phyloP scores from a whole-genome alignment of 1,140 invertebrate genomes.

The Papilio xuthus region DNA sequence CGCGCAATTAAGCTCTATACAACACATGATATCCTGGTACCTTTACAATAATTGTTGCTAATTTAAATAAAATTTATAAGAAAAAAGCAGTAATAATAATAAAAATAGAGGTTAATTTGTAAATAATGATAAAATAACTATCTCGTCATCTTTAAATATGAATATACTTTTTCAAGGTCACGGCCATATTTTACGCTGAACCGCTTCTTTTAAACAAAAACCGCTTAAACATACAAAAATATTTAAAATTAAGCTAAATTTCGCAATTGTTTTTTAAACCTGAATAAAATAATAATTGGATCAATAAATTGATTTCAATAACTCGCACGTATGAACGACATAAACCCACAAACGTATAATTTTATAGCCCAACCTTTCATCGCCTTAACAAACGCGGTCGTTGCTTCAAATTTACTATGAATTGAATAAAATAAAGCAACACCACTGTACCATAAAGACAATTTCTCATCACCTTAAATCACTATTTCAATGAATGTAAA shows the following conservation, averaged over 20 bases:
- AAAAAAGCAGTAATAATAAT: no score
- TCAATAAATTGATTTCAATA: not conserved
- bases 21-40: conserved; percentile 50
- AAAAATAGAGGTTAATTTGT: no score
- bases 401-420: conserved; percentile 11
- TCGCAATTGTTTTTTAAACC: no score
- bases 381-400: not conserved
- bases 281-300: not conserved
- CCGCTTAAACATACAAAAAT: no score
- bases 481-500: conserved; percentile 53
- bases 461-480: conserved; percentile 41
- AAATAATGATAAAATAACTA: no score
- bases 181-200: no score
- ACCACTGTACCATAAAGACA: conserved; percentile 10
- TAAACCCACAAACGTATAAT: conserved; percentile 4
- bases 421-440: conserved; percentile 9
- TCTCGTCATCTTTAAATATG: no score
- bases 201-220: no score
- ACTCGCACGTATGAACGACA: not conserved
- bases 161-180: no score
- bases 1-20: conserved; percentile 57
- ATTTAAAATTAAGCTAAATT: no score
- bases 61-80: not conserved
- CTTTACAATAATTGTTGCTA: conserved; percentile 40
- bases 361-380: conserved; percentile 8